Evolutionary conservation across 35 echinoderm and acorn worm genomes (phyloP).

Genomic region (Stichopus chloronotus): DNA sequence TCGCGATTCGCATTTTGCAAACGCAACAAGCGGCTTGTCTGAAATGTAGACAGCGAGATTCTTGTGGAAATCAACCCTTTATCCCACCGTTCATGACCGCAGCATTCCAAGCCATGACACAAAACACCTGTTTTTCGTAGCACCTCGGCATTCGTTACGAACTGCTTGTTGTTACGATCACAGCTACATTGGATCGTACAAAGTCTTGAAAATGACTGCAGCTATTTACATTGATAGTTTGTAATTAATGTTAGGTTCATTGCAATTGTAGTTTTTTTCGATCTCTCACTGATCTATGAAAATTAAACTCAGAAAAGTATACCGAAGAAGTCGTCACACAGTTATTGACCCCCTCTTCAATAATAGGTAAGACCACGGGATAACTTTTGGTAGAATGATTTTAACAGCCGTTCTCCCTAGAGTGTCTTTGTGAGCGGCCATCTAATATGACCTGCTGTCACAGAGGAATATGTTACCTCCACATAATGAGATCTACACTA

Average conservation of each 20-base stretch:
- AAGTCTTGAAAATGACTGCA: too few relatives aligned
- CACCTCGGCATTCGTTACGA: too few relatives aligned
- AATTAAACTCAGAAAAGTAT: neutral
- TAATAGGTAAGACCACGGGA: constrained; percentile 14
- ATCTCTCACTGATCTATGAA: neutral
- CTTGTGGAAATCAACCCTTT: constrained; percentile 7
- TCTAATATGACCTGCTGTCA: neutral
- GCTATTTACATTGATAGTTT: too few relatives aligned
- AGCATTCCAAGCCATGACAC: constrained; percentile 34
- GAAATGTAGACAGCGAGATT: neutral
- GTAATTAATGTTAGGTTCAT: too few relatives aligned
- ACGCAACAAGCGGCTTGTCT: neutral
- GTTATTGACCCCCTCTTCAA: neutral
- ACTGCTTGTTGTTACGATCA: too few relatives aligned
- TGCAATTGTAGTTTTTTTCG: too few relatives aligned
- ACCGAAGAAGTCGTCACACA: neutral
- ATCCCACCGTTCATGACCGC: constrained; percentile 27
- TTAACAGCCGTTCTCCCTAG: constrained; percentile 37
- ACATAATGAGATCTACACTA: too few relatives aligned
- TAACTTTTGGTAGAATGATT: constrained; percentile 37
- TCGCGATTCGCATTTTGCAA: neutral
- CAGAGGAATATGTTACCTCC: neutral
- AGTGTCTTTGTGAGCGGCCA: neutral
- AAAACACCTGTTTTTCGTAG: constrained; percentile 22
- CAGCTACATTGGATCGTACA: too few relatives aligned